A percentile compares a stretch with the other conserved stretches of the same genome.
Evolutionary conservation across 1,140 invertebrate genomes (phyloP).

Genomic region (Ceratina calcarata): DNA sequence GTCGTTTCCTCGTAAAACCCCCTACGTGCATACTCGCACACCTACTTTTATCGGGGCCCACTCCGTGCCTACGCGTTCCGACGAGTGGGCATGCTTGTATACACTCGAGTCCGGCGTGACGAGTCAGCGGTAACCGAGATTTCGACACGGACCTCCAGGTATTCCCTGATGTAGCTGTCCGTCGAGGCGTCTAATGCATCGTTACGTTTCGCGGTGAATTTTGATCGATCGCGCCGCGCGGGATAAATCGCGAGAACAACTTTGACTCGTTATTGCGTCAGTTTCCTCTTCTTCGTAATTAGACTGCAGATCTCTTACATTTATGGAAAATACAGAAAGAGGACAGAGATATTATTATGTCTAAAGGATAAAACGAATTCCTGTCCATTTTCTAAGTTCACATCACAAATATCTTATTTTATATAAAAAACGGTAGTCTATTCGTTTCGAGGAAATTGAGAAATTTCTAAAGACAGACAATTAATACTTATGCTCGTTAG

Average conservation of each 20-base stretch:
- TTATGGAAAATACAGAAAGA: no score
- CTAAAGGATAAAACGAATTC: no score
- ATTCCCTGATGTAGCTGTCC: conserved; percentile 66
- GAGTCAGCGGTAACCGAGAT: conserved; percentile 69
- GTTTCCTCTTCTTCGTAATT: background rate
- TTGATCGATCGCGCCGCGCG: background rate
- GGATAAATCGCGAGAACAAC: background rate
- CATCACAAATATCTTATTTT: no score
- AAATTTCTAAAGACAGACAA: no score
- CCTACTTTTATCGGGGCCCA: conserved; percentile 54
- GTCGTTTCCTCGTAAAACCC: conserved; percentile 61
- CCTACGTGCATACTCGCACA: conserved; percentile 57
- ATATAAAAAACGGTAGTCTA: no score
- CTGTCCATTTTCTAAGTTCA: no score
- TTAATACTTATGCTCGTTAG: no score
- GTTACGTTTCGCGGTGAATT: background rate
- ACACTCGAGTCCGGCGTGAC: conserved; percentile 50
- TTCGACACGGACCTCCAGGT: conserved; percentile 69
- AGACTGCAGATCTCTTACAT: no score
- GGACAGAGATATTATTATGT: no score
- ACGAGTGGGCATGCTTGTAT: conserved; percentile 37
- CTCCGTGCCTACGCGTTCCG: conserved; percentile 40
- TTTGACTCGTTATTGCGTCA: conserved; percentile 24
- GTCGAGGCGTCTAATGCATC: conserved; percentile 38
- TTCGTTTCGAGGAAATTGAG: no score